A percentile compares a stretch with the other conserved stretches of the same genome.
Evolutionary conservation across 1,140 invertebrate species (phyloP).

Genomic region (Orius laevigatus): DNA sequence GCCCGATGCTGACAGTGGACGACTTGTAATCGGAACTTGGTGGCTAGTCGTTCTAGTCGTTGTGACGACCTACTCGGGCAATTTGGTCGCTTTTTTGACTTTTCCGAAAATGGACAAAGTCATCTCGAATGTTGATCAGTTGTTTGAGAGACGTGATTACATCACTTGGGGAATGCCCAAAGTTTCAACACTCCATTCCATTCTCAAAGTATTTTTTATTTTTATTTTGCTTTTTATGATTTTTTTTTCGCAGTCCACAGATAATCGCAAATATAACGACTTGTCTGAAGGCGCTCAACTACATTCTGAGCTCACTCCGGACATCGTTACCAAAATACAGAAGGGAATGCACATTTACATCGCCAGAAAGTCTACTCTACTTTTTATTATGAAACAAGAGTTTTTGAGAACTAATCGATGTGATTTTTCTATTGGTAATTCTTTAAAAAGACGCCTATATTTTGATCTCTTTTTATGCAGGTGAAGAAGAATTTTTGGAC

Average conservation of each 20-base stretch:
- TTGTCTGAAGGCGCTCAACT: constrained; percentile 36
- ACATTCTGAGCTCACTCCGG: constrained; percentile 28
- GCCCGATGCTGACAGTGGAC: constrained; percentile 67
- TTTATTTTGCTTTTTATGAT: background rate
- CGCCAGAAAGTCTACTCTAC: constrained; percentile 62
- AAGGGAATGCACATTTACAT: constrained; percentile 51
- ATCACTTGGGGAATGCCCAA: constrained; percentile 59
- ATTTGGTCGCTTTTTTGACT: constrained; percentile 82
- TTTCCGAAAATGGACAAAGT: constrained; percentile 71
- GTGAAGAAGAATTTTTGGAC: constrained; percentile 49
- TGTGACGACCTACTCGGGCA: constrained; percentile 83
- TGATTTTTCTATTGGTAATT: constrained; percentile 46
- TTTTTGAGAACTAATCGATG: constrained; percentile 43
- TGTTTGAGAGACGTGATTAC: constrained; percentile 37
- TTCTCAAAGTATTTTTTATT: constrained; percentile 33
- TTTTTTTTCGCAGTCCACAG: constrained; percentile 28
- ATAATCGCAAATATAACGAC: constrained; percentile 35
- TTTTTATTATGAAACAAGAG: constrained; percentile 45
- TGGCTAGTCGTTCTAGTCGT: constrained; percentile 82
- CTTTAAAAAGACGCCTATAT: background rate
- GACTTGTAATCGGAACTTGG: constrained; percentile 78
- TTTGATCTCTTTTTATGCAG: constrained; percentile 14
- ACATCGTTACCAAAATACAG: constrained; percentile 41
- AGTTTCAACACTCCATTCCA: constrained; percentile 53
- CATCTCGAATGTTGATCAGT: constrained; percentile 53